Evolutionary conservation across 2,797 vertebrate genomes (phyloP).

Genomic region (Darevskia mixta): DNA sequence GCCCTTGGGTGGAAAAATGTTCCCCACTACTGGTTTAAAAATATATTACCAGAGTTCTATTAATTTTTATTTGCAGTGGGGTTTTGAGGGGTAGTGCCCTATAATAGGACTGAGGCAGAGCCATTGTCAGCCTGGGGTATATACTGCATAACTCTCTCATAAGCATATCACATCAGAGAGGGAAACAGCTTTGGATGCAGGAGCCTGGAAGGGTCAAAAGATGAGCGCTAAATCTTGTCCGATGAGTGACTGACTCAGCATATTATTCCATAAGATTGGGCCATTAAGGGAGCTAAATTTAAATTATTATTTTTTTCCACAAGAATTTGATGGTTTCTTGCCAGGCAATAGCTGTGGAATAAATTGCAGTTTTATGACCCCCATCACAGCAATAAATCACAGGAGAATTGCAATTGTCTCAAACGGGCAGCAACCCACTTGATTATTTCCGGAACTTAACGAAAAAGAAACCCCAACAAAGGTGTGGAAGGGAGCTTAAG

Average conservation of each 20-base stretch:
- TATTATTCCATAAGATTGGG: neutral
- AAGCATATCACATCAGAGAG: neutral
- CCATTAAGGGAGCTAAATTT: neutral
- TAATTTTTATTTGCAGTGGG: no score
- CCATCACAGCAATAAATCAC: neutral
- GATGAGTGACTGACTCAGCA: neutral
- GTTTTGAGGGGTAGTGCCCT: no score
- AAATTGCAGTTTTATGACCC: conserved; percentile 6
- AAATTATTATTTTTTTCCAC: no score
- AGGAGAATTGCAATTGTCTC: neutral
- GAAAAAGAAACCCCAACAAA: neutral
- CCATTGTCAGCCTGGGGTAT: neutral
- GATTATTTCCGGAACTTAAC: neutral
- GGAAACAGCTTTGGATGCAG: neutral
- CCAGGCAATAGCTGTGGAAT: neutral
- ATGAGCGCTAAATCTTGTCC: neutral
- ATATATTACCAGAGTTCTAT: no score
- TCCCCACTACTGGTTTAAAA: no score
- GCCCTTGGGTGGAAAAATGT: no score
- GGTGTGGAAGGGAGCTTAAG: neutral
- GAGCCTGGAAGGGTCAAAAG: no score
- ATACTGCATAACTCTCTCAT: neutral
- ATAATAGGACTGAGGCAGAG: neutral
- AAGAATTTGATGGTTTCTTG: neutral
- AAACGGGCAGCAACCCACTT: neutral